Evolutionary conservation across 64 coral and sea anemone genomes (phyloP), one percentile per base, ranked within the genome.

Genomic region (Exaiptasia diaphana): DNA sequence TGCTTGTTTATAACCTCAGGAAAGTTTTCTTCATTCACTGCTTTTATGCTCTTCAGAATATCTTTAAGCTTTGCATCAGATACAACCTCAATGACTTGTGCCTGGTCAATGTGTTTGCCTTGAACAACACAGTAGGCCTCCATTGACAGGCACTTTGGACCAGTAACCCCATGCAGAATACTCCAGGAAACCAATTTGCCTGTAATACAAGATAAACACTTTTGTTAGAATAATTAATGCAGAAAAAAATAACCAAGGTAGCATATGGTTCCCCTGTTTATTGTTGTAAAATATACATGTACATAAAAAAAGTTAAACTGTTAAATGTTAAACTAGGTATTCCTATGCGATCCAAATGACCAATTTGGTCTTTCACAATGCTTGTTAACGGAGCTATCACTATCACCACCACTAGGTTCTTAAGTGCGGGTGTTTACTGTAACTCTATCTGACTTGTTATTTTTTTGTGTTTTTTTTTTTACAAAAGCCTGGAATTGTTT

Each of bases 21-120:
- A 30, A 76, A 76, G 49, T 76, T 48, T 76, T 46, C 73, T 45
- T 74, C 73, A 41, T 76, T 56, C 26, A 48, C 73, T 76, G 30
- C 31, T 53, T 76, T 76, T 55, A 55, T 13, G 41, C 3, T 48
- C 53, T 76, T 76, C 53, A 54, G 53, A 55, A 76, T 54, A 52
- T 76, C 49, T 76, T 54, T 76, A 41, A 76, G 73, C 73, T 76
- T 76, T 76, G 53, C 73, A 76, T 76, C 73, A 31, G n/a, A 76
- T 53, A 76, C 73, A 33, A 76, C 35, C 53, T 76, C 48, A 46
- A 76, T 76, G 48, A 76, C 73, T 76, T 76, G 49, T 48, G 49
- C 73, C 73, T 53, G 48, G 73, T 76, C 73, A 76, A 53, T 34
- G 49, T 41, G 73, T 26, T 76, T 76, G 22, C 53, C 73, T 76